phyloP scores from a whole-genome alignment of 2,797 vertebrate species.

The Enteromius paludinosus region DNA sequence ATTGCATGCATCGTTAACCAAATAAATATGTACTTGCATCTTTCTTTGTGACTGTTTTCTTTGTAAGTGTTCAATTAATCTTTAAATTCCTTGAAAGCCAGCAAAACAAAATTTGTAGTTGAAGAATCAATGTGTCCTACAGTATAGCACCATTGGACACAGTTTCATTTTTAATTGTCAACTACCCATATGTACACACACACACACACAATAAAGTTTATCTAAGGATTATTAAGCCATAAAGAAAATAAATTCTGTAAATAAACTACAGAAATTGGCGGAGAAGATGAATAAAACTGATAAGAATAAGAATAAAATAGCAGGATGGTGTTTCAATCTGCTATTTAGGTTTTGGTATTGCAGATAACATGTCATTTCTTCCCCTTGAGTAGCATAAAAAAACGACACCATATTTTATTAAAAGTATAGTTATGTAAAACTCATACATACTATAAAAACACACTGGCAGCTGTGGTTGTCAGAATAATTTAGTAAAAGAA shows the following conservation, averaged over 20 bases:
- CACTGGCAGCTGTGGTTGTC: too few relatives aligned
- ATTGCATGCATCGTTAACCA: neutral
- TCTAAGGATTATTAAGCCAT: neutral
- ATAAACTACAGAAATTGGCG: neutral
- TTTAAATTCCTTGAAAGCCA: neutral
- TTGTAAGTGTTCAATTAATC: neutral
- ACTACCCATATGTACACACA: neutral
- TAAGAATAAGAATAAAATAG: neutral
- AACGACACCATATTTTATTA: too few relatives aligned
- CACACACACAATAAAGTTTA: neutral
- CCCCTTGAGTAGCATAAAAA: too few relatives aligned
- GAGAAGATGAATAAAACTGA: neutral
- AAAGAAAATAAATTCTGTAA: neutral
- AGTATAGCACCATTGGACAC: too few relatives aligned
- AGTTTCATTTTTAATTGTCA: too few relatives aligned
- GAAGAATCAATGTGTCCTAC: too few relatives aligned
- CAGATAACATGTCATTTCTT: too few relatives aligned
- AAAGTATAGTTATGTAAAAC: too few relatives aligned
- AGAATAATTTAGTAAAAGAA: too few relatives aligned
- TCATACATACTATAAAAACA: too few relatives aligned
- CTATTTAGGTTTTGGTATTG: too few relatives aligned
- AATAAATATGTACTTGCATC: constrained; percentile 17
- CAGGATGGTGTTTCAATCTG: too few relatives aligned
- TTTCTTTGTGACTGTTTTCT: constrained; percentile 7
- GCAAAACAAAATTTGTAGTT: neutral